Conservation (phyloP, 2,113 vertebrate genomes). For the Ellobius talpinus region DNA sequence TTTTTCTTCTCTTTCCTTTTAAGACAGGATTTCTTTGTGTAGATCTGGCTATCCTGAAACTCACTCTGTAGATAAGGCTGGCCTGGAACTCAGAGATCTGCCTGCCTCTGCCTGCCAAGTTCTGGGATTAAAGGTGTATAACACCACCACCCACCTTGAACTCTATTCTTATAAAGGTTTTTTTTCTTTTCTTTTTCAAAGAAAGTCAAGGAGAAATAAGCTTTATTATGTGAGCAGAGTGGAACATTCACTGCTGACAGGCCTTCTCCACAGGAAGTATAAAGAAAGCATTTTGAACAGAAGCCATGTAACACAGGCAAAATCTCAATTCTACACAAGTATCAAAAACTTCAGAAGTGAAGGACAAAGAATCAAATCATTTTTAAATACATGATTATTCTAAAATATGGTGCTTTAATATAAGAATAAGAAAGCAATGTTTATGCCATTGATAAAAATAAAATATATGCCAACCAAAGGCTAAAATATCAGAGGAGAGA, state of each 20-base stretch:
- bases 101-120: neutral
- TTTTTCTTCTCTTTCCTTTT: neutral
- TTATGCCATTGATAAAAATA: conserved; percentile 3
- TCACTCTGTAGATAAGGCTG: neutral
- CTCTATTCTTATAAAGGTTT: neutral
- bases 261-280: neutral
- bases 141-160: neutral
- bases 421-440: neutral
- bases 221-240: neutral
- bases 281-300: neutral
- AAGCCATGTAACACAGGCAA: neutral
- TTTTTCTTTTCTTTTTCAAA: neutral
- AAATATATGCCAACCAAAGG: neutral
- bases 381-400: conserved; percentile 2
- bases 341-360: neutral
- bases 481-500: neutral
- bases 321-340: neutral
- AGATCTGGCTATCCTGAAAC: neutral
- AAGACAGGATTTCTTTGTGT: neutral
- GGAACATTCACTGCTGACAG: neutral
- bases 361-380: neutral
- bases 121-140: neutral
- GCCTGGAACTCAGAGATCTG: neutral
- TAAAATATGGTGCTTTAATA: neutral
- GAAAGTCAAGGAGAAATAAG: neutral